Conservation (phyloP, 2,113 vertebrate species). For the Cardinalis cardinalis region DNA sequence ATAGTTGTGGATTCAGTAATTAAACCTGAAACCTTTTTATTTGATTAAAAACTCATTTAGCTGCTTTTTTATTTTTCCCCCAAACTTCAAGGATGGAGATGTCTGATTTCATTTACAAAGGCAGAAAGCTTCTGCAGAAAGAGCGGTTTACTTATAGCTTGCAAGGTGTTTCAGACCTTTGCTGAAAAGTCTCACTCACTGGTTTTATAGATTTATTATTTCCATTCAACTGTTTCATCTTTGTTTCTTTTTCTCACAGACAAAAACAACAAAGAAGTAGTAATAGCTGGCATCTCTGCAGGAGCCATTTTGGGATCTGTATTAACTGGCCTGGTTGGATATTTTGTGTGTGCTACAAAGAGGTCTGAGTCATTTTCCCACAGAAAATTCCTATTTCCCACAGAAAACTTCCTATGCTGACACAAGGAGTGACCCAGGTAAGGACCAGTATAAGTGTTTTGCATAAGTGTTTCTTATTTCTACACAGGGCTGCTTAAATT, state of each 20-base stretch:
- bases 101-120: not conserved
- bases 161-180: not conserved
- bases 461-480: not conserved
- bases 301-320: slow-evolving; percentile 68
- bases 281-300: slow-evolving; percentile 69
- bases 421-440: slow-evolving; percentile 82
- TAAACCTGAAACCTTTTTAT: not conserved
- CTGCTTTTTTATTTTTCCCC: not conserved
- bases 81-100: not conserved
- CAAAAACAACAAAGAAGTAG: slow-evolving; percentile 10
- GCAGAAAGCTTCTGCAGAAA: not conserved
- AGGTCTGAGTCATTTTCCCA: slow-evolving; percentile 77
- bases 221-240: not conserved
- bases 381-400: slow-evolving; percentile 9
- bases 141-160: not conserved
- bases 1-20: not conserved
- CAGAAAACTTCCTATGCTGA: slow-evolving; percentile 70
- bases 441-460: not conserved
- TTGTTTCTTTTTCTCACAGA: slow-evolving; percentile 26
- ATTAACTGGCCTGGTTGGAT: slow-evolving; percentile 72
- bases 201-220: not conserved
- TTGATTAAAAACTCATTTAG: not conserved
- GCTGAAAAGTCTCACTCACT: not conserved
- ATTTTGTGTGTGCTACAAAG: slow-evolving; percentile 71
- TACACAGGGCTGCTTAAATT: not conserved